These are phyloP conservation scores for Liolophura sinensis DNA, from an alignment of 1,140 invertebrate genomes.

Conservation along the genomic window DNA sequence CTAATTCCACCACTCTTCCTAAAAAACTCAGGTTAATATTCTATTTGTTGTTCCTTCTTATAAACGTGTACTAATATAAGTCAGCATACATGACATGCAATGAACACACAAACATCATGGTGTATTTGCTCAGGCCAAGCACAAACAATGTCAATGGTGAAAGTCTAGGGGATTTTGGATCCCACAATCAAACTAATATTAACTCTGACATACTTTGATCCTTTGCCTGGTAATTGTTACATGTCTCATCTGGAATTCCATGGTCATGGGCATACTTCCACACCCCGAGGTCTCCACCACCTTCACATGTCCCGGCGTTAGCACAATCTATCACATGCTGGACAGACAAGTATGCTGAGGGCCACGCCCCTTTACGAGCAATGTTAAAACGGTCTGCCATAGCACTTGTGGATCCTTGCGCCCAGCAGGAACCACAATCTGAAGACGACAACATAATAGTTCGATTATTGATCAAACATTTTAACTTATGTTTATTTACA, in stretches of 20 bases:
- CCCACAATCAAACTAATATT: not conserved
- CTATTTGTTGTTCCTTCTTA: too few relatives aligned
- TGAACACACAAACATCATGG: not conserved
- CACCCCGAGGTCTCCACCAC: constrained; percentile 57
- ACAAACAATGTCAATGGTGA: not conserved
- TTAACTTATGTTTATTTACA: too few relatives aligned
- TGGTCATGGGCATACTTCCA: constrained; percentile 59
- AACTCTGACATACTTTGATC: constrained; percentile 54
- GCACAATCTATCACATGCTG: constrained; percentile 62
- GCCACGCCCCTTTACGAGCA: constrained; percentile 59
- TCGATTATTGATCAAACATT: not conserved
- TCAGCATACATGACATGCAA: too few relatives aligned
- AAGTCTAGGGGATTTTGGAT: not conserved
- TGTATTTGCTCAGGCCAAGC: not conserved
- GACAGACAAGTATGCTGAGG: constrained; percentile 59
- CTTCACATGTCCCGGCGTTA: constrained; percentile 55
- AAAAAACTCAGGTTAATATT: too few relatives aligned
- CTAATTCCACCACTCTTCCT: too few relatives aligned
- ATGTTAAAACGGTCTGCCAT: constrained; percentile 64
- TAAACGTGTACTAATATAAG: too few relatives aligned
- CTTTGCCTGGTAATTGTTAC: constrained; percentile 64
- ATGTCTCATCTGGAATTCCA: constrained; percentile 63
- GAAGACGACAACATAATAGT: constrained; percentile 8
- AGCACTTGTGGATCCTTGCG: constrained; percentile 60
- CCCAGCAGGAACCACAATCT: constrained; percentile 66